A percentile compares a stretch with the other conserved stretches of the same genome.
Conservation (phyloP, 2,888 invertebrate genomes). For the Campaea margaritaria region DNA sequence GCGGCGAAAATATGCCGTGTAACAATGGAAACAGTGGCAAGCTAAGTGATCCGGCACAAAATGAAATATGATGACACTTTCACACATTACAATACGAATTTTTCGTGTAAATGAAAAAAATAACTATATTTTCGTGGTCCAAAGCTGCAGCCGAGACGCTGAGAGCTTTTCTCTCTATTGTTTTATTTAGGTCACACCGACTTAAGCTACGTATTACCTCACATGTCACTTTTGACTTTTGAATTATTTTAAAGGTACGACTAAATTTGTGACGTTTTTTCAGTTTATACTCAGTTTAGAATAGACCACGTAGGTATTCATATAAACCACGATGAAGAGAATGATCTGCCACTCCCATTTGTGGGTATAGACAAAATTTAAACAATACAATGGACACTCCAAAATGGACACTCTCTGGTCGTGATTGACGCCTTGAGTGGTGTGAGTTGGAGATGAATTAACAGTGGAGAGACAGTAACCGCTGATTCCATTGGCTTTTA, state of each 20-base stretch:
- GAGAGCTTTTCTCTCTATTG: slow-evolving; percentile 29
- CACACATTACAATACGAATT: slow-evolving; percentile 83
- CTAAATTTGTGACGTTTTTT: no score
- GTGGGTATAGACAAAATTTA: no score
- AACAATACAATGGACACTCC: no score
- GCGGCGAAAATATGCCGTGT: slow-evolving; percentile 26
- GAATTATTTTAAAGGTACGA: not conserved
- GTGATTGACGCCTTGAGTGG: no score
- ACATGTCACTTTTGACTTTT: not conserved
- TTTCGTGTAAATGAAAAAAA: slow-evolving; percentile 76
- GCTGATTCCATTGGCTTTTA: no score
- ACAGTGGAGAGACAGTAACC: no score
- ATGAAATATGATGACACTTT: slow-evolving; percentile 84
- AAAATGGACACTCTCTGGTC: no score
- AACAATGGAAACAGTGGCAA: slow-evolving; percentile 63
- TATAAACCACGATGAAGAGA: no score
- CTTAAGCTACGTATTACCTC: not conserved
- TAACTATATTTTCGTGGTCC: slow-evolving; percentile 45
- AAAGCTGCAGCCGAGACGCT: slow-evolving; percentile 31
- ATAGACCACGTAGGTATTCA: no score
- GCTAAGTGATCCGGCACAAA: slow-evolving; percentile 83
- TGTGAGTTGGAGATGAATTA: no score
- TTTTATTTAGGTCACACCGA: slow-evolving; percentile 12
- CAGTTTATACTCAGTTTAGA: no score
- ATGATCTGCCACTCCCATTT: no score